Evolutionary conservation across 1,140 invertebrate genomes (phyloP), one percentile per base, ranked within the genome.

Genomic region (Drosophila leontia): DNA sequence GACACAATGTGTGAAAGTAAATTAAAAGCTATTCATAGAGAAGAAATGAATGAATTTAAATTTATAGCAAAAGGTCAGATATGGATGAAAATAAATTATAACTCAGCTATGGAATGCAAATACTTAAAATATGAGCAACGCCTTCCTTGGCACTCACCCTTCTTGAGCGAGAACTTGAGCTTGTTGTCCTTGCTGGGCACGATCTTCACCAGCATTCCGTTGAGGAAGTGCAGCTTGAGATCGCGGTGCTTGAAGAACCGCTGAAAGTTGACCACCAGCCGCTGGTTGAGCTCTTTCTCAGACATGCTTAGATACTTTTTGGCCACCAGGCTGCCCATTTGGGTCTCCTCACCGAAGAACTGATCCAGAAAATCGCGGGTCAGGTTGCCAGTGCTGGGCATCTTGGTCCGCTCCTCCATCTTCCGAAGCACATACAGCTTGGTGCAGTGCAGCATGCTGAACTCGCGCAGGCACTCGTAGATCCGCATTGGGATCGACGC

Each of bases 121-220:
- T 45, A 7, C 0, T n/a, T 29, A 9, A 29, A 5, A 37, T 37
- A 37, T 29, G 2, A 2, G 13, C 23, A 9, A n/a, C 8, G 4
- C 15, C 7, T 11, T n/a, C 3, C 1, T 15, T 6, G 26, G 15
- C 48, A 51, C 80, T 77, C 65, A 84, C 91, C 74, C 57, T 92
- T 92, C 63, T 92, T 93, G 0, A 93, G 69, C 7, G 77, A 80
- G 19, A 93, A 85, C 58, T 91, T 92, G 6, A 93, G 47, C 41
- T 91, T 90, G 59, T 93, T 93, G 19, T 92, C 85, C 67, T 87
- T 90, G 75, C 91, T 93, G 57, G 92, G 92, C 50, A 93, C 79
- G 15, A 93, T 75, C 65, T 92, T 90, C 17, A 93, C 78, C 48
- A 91, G 75, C 72, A 93, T 80, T 11, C 91, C 92, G 8, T 91